Percentiles rank a stretch among this genome's conserved stretches.
Conservation (phyloP, 2,113 vertebrate genomes). For the Spea bombifrons region DNA sequence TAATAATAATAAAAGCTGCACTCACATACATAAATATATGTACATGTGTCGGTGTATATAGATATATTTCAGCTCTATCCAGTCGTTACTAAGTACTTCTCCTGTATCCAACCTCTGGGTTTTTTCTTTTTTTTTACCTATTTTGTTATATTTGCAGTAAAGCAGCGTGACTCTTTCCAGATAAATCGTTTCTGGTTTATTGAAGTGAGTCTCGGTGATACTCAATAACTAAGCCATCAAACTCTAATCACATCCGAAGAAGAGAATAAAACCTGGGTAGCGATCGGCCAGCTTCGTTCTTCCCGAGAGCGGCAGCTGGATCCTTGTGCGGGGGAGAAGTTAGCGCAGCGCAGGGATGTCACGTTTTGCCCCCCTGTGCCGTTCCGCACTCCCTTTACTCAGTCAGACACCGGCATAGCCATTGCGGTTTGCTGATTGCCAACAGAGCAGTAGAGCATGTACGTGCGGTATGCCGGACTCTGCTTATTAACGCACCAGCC, state of each 20-base stretch:
- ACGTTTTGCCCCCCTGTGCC: not conserved
- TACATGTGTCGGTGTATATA: too few species aligned
- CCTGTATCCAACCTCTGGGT: too few species aligned
- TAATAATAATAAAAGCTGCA: too few species aligned
- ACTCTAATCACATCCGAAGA: not conserved
- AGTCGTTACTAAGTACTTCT: too few species aligned
- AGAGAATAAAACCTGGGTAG: not conserved
- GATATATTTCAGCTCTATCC: too few species aligned
- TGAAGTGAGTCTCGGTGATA: not conserved
- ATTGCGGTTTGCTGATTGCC: slow-evolving; percentile 34
- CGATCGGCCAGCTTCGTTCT: not conserved
- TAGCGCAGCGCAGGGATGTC: slow-evolving; percentile 4
- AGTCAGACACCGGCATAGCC: slow-evolving; percentile 14
- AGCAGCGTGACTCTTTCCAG: slow-evolving; percentile 7
- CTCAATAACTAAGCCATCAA: not conserved
- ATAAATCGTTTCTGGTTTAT: slow-evolving; percentile 3
- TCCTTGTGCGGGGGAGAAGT: not conserved
- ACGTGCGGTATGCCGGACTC: slow-evolving; percentile 12
- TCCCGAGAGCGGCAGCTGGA: not conserved
- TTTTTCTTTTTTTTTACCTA: not conserved
- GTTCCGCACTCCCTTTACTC: slow-evolving; percentile 2
- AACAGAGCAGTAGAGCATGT: slow-evolving; percentile 33
- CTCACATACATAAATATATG: too few species aligned
- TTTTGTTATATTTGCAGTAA: not conserved
- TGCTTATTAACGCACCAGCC: not conserved